Conservation (phyloP, 2,888 invertebrate genomes). For the Nephrotoma guestfalica region DNA sequence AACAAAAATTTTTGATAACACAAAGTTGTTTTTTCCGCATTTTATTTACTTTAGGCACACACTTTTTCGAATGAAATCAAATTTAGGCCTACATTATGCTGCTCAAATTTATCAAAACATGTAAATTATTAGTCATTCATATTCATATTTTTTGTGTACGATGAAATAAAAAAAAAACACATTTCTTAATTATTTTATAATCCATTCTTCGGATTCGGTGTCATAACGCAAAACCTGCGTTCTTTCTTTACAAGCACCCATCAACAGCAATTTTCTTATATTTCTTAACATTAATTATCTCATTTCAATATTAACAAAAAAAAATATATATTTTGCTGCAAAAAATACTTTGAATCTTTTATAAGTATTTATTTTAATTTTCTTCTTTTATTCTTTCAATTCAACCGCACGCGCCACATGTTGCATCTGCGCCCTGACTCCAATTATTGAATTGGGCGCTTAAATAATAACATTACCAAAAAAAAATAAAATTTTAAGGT, state of each 20-base stretch:
- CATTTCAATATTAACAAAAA: background rate
- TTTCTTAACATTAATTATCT: background rate
- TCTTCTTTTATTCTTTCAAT: background rate
- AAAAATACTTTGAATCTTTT: background rate
- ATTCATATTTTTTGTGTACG: background rate
- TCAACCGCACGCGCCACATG: slow-evolving; percentile 4
- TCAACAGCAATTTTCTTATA: background rate
- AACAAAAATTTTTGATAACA: background rate
- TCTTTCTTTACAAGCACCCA: background rate
- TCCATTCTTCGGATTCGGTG: background rate
- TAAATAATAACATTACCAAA: slow-evolving; percentile 4
- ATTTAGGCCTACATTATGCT: background rate
- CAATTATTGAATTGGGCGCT: slow-evolving; percentile 4
- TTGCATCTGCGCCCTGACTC: slow-evolving; percentile 5
- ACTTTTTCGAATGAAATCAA: background rate
- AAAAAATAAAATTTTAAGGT: background rate
- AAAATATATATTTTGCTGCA: background rate
- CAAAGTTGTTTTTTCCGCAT: background rate
- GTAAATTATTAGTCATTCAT: background rate
- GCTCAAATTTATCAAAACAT: background rate
- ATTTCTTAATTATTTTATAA: background rate
- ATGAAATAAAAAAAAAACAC: background rate
- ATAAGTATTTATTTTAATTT: background rate
- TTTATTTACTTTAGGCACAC: background rate
- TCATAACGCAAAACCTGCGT: background rate